Evolutionary conservation across 2,797 vertebrate genomes (phyloP), one percentile per base, ranked within the genome.

Genomic region (Rhinophrynus dorsalis): DNA sequence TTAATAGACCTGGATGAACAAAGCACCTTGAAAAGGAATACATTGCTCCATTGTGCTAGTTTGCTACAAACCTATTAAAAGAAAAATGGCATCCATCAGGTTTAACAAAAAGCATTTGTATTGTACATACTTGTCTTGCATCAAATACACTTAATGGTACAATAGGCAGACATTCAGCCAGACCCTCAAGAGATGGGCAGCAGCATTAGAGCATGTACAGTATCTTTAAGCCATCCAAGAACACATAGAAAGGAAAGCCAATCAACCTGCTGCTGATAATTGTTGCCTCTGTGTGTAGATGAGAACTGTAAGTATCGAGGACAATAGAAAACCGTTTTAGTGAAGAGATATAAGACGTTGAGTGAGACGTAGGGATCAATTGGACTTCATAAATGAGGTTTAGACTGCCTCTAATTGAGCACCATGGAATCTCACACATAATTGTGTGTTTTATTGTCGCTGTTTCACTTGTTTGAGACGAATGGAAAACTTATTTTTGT

Each of bases 61-160:
- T 80, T 74, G 62, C 67, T 75, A 79, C 77, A 80, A 87, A 84
- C 50, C 67, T 80, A 26, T 74, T 76, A 79, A 68, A 80, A 62
- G 69, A 76, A 80, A 81, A 78, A 85, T 80, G 80, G 48, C 68
- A 76, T 61, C 74, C 77, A 79, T 81, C 66, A 74, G 80, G 74
- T 78, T 79, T 76, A 81, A 84, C 76, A 75, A 82, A 52, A 72
- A 61, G 33, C 44, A 15, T 83, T 81, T 84, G 81, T 83, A 77
- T 75, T 75, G 59, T 77, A 71, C 47, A 10, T 74, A 81, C 78
- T 84, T 78, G 77, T 79, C 80, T n/a, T 82, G 81, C 82, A 76
- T 80, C 75, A 76, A 81, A 84, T 84, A 82, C 78, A 75, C 78
- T 75, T 78, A 77, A 78, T 77, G 76, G 77, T 75, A 81, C 81